phyloP scores from a whole-genome alignment of 2,888 invertebrate species.

The Sminthurinus aureus region DNA sequence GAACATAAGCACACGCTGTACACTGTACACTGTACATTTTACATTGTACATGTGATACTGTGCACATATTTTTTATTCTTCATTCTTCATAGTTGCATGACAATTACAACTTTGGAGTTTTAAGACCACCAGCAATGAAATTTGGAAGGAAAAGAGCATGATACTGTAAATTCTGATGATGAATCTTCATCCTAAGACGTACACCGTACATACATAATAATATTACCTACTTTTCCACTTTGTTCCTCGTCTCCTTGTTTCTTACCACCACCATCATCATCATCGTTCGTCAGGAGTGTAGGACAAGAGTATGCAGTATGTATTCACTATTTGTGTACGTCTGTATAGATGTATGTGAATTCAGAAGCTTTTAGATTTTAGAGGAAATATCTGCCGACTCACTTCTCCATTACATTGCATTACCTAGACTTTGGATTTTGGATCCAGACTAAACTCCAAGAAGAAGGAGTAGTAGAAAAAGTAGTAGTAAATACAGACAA shows the following conservation, averaged over 20 bases:
- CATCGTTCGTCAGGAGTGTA: not conserved
- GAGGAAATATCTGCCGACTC: constrained; percentile 45
- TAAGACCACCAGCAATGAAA: constrained; percentile 53
- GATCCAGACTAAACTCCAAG: too few relatives aligned
- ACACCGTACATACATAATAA: not conserved
- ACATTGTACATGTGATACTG: too few relatives aligned
- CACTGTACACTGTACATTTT: too few relatives aligned
- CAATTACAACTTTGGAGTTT: constrained; percentile 40
- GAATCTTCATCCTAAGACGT: not conserved
- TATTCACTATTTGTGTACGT: too few relatives aligned
- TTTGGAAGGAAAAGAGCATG: constrained; percentile 39
- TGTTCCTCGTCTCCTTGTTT: not conserved
- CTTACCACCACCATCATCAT: not conserved
- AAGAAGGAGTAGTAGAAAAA: too few relatives aligned
- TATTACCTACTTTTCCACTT: not conserved
- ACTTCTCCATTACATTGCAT: constrained; percentile 36
- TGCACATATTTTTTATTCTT: too few relatives aligned
- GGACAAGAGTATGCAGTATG: not conserved
- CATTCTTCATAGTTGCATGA: constrained; percentile 34
- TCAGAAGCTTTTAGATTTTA: constrained; percentile 46
- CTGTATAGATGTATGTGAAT: constrained; percentile 19
- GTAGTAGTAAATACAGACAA: not conserved
- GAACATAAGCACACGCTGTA: too few relatives aligned
- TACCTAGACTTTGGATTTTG: not conserved
- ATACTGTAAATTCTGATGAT: constrained; percentile 6